A percentile compares a stretch with the other conserved stretches of the same genome.
These are phyloP conservation scores for Mionectes macconnelli DNA, from an alignment of 2,113 vertebrate genomes.

Conservation along the genomic window DNA sequence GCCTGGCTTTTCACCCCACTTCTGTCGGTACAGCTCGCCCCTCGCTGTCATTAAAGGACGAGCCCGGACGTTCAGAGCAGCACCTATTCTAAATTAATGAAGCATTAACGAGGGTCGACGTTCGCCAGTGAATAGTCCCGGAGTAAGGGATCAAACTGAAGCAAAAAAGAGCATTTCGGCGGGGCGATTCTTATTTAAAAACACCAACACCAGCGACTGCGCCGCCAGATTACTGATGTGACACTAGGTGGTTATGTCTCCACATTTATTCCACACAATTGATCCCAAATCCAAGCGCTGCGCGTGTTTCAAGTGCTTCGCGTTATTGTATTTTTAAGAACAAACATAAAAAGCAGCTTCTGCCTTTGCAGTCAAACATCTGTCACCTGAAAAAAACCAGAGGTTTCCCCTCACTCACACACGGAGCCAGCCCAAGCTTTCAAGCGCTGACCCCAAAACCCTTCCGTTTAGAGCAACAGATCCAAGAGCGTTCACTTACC, in stretches of 20 bases:
- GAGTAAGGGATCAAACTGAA: background rate
- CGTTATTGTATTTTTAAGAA: background rate
- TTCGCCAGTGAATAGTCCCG: background rate
- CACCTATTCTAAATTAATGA: conserved; percentile 38
- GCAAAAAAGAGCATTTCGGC: background rate
- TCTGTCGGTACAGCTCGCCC: background rate
- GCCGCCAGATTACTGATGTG: background rate
- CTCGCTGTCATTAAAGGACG: background rate
- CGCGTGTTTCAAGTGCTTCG: background rate
- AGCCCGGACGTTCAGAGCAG: conserved; percentile 23
- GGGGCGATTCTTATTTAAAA: background rate
- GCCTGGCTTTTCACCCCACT: background rate
- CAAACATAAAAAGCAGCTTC: background rate
- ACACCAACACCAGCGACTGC: background rate
- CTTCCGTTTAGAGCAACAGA: background rate
- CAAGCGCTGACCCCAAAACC: background rate
- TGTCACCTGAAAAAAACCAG: background rate
- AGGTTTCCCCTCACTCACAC: background rate
- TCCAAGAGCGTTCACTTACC: conserved; percentile 78
- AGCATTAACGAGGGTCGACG: conserved; percentile 39
- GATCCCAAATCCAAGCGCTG: background rate
- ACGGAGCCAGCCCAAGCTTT: background rate
- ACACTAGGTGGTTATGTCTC: conserved; percentile 9
- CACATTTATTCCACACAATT: background rate
- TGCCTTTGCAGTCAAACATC: background rate